phyloP scores from a whole-genome alignment of 2,113 vertebrate genomes.

The Rhinopomastus cyanomelas region DNA sequence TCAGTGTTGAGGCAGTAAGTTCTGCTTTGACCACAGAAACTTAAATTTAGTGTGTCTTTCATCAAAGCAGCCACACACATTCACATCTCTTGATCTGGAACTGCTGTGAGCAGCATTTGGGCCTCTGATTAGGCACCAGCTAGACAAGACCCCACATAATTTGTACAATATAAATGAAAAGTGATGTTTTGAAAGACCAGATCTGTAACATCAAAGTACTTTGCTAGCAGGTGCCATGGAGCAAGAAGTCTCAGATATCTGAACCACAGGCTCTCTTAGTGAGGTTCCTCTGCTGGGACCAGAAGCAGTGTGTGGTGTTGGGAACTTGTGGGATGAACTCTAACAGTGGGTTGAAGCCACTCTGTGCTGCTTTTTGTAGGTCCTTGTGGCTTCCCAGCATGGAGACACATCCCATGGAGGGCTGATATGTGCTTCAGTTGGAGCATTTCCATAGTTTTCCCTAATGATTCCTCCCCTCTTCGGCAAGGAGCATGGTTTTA shows the following conservation, averaged over 20 bases:
- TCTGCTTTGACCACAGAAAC: background rate
- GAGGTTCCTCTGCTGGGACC: background rate
- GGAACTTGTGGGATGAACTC: background rate
- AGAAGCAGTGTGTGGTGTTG: background rate
- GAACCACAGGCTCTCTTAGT: no score
- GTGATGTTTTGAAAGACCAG: background rate
- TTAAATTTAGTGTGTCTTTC: background rate
- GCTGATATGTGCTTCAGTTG: background rate
- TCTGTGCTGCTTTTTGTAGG: background rate
- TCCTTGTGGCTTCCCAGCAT: background rate
- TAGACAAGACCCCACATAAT: background rate
- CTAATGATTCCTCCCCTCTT: background rate
- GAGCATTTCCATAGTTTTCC: background rate
- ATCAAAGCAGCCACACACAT: accelerated
- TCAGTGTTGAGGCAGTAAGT: background rate
- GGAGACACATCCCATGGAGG: accelerated
- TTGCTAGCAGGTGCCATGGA: background rate
- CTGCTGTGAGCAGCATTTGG: background rate
- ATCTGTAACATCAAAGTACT: background rate
- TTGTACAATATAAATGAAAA: background rate
- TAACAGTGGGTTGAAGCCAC: accelerated
- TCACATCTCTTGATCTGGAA: background rate
- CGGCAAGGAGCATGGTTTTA: background rate
- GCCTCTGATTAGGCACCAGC: background rate
- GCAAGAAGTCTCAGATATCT: background rate